A percentile compares a stretch with the other conserved stretches of the same genome.
Conservation (phyloP, 2,113 vertebrate genomes). For the Myrmophylax atrothorax region DNA sequence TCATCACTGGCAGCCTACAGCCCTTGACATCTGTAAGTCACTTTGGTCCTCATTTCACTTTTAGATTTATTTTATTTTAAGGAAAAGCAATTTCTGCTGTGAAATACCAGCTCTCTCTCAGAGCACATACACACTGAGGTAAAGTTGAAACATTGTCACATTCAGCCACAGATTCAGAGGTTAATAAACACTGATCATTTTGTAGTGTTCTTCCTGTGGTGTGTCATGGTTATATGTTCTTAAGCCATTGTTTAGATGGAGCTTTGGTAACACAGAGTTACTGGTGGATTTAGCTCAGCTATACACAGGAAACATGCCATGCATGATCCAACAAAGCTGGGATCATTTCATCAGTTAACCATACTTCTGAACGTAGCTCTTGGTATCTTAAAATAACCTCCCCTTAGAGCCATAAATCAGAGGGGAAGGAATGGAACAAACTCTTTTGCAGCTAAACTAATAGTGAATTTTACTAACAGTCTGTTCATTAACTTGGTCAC, state of each 20-base stretch:
- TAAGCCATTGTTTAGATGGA: neutral
- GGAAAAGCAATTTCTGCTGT: neutral
- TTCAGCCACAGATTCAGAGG: neutral
- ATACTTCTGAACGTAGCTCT: neutral
- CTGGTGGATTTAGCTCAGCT: neutral
- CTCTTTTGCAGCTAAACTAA: neutral
- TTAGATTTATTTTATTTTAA: neutral
- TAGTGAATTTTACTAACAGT: neutral
- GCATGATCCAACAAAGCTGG: neutral
- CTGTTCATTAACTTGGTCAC: neutral
- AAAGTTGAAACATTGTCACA: neutral
- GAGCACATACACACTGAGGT: neutral
- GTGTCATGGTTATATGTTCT: neutral
- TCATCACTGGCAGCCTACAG: neutral
- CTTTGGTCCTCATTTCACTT: neutral
- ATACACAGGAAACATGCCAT: neutral
- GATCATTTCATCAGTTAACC: neutral
- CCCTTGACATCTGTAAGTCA: neutral
- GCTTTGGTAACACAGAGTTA: neutral
- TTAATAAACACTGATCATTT: neutral
- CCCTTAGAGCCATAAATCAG: neutral
- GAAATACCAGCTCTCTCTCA: neutral
- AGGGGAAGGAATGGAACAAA: neutral
- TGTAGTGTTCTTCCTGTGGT: neutral
- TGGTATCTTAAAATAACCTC: slow-evolving; percentile 16